Conservation (phyloP, 2,888 invertebrate species). For the Fabriciana adippe region DNA sequence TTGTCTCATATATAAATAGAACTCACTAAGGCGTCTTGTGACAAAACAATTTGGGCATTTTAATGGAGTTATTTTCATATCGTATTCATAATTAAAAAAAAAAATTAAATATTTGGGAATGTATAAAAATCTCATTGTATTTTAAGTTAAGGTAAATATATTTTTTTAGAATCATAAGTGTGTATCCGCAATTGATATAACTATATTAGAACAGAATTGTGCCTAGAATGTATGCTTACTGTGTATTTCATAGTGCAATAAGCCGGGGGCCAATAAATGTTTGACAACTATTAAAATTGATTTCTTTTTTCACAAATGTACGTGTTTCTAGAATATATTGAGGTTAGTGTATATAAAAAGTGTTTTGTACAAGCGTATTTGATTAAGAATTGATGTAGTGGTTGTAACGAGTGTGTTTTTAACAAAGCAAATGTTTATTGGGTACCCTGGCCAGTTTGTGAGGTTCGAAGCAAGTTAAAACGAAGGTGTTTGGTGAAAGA, state of each 20-base stretch:
- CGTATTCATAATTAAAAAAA: slow-evolving; percentile 38
- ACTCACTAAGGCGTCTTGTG: neutral
- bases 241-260: slow-evolving; percentile 79
- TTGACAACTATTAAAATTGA: neutral
- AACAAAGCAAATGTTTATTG: slow-evolving; percentile 26
- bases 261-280: slow-evolving; percentile 36
- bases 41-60: slow-evolving; percentile 27
- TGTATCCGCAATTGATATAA: slow-evolving; percentile 60
- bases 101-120: slow-evolving; percentile 32
- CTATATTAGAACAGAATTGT: slow-evolving; percentile 74
- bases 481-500: slow-evolving; percentile 5
- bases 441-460: slow-evolving; percentile 42
- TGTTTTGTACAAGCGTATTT: neutral
- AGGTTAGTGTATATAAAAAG: neutral
- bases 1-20: slow-evolving; percentile 1
- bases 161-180: slow-evolving; percentile 59
- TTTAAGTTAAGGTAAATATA: slow-evolving; percentile 55
- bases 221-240: slow-evolving; percentile 80
- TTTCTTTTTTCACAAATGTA: slow-evolving; percentile 3
- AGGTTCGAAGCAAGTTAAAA: slow-evolving; percentile 64
- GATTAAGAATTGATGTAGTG: neutral
- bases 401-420: neutral
- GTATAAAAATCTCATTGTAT: slow-evolving; percentile 47
- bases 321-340: neutral
- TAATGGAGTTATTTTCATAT: slow-evolving; percentile 40